Evolutionary conservation across 2,113 vertebrate species (phyloP).

Genomic region (Mobula hypostoma): DNA sequence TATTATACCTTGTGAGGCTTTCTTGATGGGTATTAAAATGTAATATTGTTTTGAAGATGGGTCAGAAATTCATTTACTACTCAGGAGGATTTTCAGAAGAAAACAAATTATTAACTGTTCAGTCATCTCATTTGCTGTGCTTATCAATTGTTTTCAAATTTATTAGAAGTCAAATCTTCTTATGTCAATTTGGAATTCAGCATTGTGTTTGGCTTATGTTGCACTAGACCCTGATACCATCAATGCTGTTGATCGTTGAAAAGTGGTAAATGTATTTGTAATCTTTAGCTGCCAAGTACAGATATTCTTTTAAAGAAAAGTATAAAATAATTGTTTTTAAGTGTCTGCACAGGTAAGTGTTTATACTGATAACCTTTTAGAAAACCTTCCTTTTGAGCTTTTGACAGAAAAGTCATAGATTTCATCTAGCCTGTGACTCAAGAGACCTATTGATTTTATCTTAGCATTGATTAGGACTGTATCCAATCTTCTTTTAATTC

Average conservation of each 20-base stretch:
- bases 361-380: conserved; percentile 13
- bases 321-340: neutral
- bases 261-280: neutral
- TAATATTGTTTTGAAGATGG: neutral
- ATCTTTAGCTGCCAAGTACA: neutral
- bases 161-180: neutral
- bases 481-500: conserved; percentile 47
- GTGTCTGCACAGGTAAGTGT: neutral
- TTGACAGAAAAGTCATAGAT: conserved; percentile 41
- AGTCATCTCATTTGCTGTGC: neutral
- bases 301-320: neutral
- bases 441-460: conserved; percentile 52
- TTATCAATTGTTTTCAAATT: neutral
- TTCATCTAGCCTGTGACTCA: conserved; percentile 46
- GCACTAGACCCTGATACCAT: neutral
- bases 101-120: neutral
- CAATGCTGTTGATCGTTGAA: neutral
- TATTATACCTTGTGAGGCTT: neutral
- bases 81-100: neutral
- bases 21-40: neutral
- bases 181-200: neutral
- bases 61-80: neutral
- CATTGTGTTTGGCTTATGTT: neutral
- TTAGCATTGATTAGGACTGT: conserved; percentile 54
- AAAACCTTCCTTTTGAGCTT: conserved; percentile 30